A percentile compares a stretch with the other conserved stretches of the same genome.
phyloP scores from a whole-genome alignment of 2,888 invertebrate species.

The Coelinius sp. region DNA sequence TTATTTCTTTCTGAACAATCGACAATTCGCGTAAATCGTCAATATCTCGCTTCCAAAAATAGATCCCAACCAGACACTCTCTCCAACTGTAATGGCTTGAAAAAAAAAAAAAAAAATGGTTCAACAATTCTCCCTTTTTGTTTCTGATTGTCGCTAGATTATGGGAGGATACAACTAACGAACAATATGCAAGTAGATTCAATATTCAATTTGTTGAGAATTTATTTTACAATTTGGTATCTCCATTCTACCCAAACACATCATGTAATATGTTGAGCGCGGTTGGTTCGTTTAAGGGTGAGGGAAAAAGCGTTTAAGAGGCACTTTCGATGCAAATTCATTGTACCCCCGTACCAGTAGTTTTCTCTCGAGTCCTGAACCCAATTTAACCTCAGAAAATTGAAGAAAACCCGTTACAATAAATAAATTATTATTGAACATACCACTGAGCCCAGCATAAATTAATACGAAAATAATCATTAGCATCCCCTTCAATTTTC shows the following conservation, averaged over 20 bases:
- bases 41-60: not conserved
- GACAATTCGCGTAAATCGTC: not conserved
- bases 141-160: not conserved
- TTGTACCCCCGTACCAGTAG: slow-evolving; percentile 47
- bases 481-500: too few relatives aligned
- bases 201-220: slow-evolving; percentile 60
- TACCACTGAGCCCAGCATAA: too few relatives aligned
- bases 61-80: not conserved
- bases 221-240: slow-evolving; percentile 58
- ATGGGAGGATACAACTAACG: not conserved
- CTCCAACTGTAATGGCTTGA: not conserved
- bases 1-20: slow-evolving; percentile 4
- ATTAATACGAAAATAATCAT: not conserved
- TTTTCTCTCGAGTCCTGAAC: slow-evolving; percentile 41
- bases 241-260: not conserved
- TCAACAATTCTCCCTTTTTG: not conserved
- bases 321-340: slow-evolving; percentile 69
- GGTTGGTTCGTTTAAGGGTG: slow-evolving; percentile 28
- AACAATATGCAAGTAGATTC: slow-evolving; percentile 49
- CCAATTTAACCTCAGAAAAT: slow-evolving; percentile 56
- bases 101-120: not conserved
- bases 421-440: too few relatives aligned
- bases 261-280: slow-evolving; percentile 14
- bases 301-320: slow-evolving; percentile 61
- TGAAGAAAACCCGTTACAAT: slow-evolving; percentile 28